phyloP scores from a whole-genome alignment of 2,113 vertebrate genomes.

The Phalacrocorax pelagicus region DNA sequence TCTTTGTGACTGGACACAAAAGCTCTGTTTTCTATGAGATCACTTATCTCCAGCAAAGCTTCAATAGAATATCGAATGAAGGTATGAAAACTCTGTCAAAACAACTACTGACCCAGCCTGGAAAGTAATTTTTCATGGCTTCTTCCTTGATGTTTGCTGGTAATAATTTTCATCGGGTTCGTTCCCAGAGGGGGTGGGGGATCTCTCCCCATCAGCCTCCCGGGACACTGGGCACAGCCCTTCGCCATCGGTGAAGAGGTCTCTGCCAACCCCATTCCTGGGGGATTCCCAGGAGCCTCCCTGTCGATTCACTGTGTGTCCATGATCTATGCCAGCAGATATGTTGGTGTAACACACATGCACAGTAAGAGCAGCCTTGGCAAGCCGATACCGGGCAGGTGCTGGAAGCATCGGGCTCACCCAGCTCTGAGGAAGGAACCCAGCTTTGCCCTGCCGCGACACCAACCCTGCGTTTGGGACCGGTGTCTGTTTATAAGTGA shows the following conservation, averaged over 20 bases:
- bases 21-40: slow-evolving; percentile 9
- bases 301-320: rapidly evolving
- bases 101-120: background rate
- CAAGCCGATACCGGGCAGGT: rapidly evolving
- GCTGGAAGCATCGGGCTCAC: background rate
- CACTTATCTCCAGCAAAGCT: slow-evolving; percentile 9
- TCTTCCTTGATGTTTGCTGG: background rate
- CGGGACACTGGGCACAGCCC: background rate
- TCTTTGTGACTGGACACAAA: slow-evolving; percentile 26
- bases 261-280: background rate
- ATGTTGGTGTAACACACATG: background rate
- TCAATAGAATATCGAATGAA: background rate
- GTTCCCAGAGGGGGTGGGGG: background rate
- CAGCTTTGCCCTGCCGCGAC: rapidly evolving
- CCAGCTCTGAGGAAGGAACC: background rate
- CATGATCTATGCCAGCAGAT: background rate
- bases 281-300: background rate
- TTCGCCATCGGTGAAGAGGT: background rate
- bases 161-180: background rate
- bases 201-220: background rate
- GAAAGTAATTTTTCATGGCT: background rate
- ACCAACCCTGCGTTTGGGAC: background rate
- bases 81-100: background rate
- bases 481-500: background rate
- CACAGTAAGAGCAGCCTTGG: background rate